These are phyloP conservation scores for Sebastes diaconus DNA, from an alignment of 2,797 vertebrate species.

Conservation along the genomic window DNA sequence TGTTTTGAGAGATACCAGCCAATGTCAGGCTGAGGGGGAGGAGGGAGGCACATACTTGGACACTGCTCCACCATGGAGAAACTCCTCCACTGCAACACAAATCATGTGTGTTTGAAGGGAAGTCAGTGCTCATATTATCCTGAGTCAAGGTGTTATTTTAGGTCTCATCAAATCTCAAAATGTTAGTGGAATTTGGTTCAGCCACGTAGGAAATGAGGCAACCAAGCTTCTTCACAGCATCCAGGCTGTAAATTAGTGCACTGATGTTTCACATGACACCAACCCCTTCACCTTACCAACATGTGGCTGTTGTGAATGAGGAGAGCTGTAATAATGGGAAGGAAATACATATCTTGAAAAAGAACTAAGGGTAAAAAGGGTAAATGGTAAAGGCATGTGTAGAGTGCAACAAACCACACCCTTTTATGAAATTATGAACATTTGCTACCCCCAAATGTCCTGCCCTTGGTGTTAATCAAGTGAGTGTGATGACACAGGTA, in stretches of 20 bases:
- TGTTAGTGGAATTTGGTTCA: background rate
- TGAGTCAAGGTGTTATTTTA: background rate
- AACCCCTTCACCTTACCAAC: background rate
- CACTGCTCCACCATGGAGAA: background rate
- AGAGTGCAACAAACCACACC: no score
- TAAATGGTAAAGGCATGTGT: no score
- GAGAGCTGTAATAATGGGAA: background rate
- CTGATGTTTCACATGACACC: no score
- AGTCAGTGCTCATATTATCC: background rate
- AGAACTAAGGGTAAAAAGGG: no score
- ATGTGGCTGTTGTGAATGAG: background rate
- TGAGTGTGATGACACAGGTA: background rate
- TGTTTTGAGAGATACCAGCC: slow-evolving; percentile 61
- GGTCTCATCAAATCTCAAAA: no score
- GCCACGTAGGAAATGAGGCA: background rate
- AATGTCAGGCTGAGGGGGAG: slow-evolving; percentile 11
- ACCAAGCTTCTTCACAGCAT: background rate
- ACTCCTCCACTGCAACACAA: slow-evolving; percentile 27
- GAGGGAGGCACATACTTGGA: slow-evolving; percentile 8
- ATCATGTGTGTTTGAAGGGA: background rate
- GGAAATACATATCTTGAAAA: background rate
- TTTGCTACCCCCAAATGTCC: no score
- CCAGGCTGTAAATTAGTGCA: background rate
- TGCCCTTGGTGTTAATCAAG: background rate
- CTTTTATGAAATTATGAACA: no score